Conservation (phyloP, 2,113 vertebrate genomes). For the Oceanites oceanicus region DNA sequence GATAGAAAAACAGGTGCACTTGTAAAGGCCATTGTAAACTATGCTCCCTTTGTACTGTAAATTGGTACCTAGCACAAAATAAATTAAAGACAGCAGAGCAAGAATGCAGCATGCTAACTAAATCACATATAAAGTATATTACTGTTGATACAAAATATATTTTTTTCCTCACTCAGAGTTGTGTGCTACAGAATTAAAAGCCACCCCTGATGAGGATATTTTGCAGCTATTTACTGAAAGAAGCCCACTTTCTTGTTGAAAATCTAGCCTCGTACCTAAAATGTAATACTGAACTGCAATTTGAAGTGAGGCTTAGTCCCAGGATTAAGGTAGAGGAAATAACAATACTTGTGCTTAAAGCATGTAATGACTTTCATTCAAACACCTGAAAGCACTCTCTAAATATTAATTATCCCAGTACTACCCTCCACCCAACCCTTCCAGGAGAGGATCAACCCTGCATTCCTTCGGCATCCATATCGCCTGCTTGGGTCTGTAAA, state of each 20-base stretch:
- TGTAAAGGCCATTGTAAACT: neutral
- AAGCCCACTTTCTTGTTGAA: neutral
- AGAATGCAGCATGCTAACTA: neutral
- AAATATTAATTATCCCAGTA: neutral
- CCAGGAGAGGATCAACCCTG: neutral
- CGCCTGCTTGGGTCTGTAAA: neutral
- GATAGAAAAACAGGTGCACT: neutral
- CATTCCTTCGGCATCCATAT: neutral
- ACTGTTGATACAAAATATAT: neutral
- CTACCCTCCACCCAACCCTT: neutral
- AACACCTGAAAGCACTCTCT: neutral
- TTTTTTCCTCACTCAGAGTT: neutral
- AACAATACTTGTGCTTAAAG: neutral
- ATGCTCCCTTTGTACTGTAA: neutral
- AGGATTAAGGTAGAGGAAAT: slow-evolving; percentile 19
- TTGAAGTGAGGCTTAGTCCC: neutral
- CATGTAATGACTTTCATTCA: slow-evolving; percentile 6
- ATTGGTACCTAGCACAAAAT: neutral
- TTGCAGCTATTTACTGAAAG: neutral
- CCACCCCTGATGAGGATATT: neutral
- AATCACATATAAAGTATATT: neutral
- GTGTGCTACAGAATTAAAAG: neutral
- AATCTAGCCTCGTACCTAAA: neutral
- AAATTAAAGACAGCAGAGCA: neutral
- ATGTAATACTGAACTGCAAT: neutral